Conservation (phyloP, 2,888 invertebrate species). For the Agriopis aurantiaria region DNA sequence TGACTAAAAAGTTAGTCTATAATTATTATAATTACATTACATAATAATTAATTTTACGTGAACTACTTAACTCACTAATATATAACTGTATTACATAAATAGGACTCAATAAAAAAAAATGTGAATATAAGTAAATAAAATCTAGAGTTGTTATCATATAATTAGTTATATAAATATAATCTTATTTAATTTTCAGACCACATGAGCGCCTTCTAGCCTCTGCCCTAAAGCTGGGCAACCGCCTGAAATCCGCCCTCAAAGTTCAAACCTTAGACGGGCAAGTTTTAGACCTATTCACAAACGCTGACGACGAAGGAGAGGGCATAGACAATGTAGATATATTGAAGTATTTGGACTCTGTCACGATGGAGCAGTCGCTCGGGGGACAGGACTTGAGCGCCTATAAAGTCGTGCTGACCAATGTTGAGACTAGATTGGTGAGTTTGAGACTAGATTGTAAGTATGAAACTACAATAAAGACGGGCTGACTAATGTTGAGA, state of each 20-base stretch:
- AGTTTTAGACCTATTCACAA: conserved; percentile 67
- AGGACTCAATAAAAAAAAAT: too few relatives aligned
- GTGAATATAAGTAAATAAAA: too few relatives aligned
- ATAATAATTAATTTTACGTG: neutral
- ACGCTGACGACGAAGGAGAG: conserved; percentile 56
- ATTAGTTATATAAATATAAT: neutral
- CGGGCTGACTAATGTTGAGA: conserved; percentile 76
- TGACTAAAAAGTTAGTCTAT: conserved; percentile 82
- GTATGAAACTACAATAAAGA: conserved; percentile 59
- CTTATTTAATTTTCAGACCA: conserved; percentile 55
- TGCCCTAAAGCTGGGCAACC: conserved; percentile 84
- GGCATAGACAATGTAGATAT: conserved; percentile 73
- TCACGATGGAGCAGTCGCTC: conserved; percentile 74
- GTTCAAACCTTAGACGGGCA: conserved; percentile 84
- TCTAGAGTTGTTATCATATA: too few relatives aligned
- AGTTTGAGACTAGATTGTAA: neutral
- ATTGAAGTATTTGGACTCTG: conserved; percentile 72
- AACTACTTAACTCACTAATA: too few relatives aligned
- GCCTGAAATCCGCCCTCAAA: conserved; percentile 88
- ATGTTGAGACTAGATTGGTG: conserved; percentile 73
- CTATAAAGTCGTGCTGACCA: conserved; percentile 77
- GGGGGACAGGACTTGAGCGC: conserved; percentile 72
- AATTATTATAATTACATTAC: neutral
- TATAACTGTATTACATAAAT: too few relatives aligned
- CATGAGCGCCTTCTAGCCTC: conserved; percentile 67